Evolutionary conservation across 2,797 vertebrate genomes (phyloP).

Genomic region (Ataeniobius toweri): DNA sequence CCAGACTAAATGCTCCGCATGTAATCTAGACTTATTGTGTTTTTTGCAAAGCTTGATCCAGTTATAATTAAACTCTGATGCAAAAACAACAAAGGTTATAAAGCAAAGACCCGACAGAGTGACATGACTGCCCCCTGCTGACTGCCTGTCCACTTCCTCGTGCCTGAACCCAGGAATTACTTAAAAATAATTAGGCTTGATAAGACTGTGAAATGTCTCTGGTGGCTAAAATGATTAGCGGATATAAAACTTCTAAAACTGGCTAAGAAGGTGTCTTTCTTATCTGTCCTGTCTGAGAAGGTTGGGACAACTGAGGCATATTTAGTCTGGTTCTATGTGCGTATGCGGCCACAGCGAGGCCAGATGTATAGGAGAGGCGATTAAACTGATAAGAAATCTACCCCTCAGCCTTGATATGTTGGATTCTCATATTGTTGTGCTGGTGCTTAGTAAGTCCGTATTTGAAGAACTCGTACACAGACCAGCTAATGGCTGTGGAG

Average conservation of each 20-base stretch:
- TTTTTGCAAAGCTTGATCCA: background rate
- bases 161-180: constrained; percentile 30
- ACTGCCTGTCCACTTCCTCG: constrained; percentile 21
- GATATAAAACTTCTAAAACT: constrained; percentile 39
- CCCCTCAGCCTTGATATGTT: constrained; percentile 62
- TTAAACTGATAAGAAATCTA: constrained; percentile 77
- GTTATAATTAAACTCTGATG: constrained; percentile 13
- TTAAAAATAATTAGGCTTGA: constrained; percentile 17
- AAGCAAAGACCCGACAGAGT: constrained; percentile 25
- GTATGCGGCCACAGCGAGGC: constrained; percentile 73
- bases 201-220: constrained; percentile 33
- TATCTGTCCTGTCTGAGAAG: constrained; percentile 61
- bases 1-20: background rate
- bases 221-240: constrained; percentile 26
- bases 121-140: constrained; percentile 67
- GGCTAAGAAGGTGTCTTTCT: constrained; percentile 52
- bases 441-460: constrained; percentile 93
- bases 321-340: constrained; percentile 70
- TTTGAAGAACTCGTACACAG: constrained; percentile 99
- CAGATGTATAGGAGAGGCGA: constrained; percentile 16
- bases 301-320: constrained; percentile 38
- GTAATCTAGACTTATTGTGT: background rate
- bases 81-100: constrained; percentile 2
- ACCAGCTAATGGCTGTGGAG: constrained; percentile 98
- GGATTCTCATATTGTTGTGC: constrained; percentile 81